Percentiles rank a stretch among this genome's conserved stretches.
These are phyloP conservation scores for Crenuchus spilurus DNA, from an alignment of 2,797 vertebrate genomes.

Conservation along the genomic window DNA sequence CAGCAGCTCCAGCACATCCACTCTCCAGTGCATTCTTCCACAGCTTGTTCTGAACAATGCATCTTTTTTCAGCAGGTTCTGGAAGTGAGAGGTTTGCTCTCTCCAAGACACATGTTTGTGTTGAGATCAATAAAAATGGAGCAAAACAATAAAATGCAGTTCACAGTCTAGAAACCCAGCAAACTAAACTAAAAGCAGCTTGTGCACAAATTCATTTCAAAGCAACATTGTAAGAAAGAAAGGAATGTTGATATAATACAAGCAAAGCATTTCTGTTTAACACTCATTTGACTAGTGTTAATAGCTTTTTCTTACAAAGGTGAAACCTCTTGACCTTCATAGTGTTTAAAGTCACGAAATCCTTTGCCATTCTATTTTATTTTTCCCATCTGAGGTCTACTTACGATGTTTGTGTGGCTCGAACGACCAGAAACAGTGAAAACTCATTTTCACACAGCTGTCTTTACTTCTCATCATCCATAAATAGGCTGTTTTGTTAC, in stretches of 20 bases:
- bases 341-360: background rate
- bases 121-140: constrained; percentile 48
- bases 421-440: background rate
- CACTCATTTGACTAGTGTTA: background rate
- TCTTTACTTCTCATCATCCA: too few species aligned
- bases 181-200: background rate
- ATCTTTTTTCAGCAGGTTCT: constrained; percentile 62
- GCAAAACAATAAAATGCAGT: constrained; percentile 58
- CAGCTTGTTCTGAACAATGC: constrained; percentile 60
- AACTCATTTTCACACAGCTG: too few species aligned
- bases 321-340: constrained; percentile 14
- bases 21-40: constrained; percentile 56
- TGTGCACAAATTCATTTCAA: background rate
- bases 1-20: constrained; percentile 63
- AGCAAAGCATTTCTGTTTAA: background rate
- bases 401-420: background rate
- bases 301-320: constrained; percentile 7
- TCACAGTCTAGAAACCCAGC: background rate
- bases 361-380: too few species aligned
- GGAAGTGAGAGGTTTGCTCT: constrained; percentile 60
- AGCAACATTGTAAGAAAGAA: background rate
- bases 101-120: constrained; percentile 50
- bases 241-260: background rate
- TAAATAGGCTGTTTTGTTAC: too few species aligned
- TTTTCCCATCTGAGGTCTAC: background rate